These are phyloP conservation scores for Penaeus japonicus DNA, from an alignment of 1,140 invertebrate genomes.

Conservation along the genomic window DNA sequence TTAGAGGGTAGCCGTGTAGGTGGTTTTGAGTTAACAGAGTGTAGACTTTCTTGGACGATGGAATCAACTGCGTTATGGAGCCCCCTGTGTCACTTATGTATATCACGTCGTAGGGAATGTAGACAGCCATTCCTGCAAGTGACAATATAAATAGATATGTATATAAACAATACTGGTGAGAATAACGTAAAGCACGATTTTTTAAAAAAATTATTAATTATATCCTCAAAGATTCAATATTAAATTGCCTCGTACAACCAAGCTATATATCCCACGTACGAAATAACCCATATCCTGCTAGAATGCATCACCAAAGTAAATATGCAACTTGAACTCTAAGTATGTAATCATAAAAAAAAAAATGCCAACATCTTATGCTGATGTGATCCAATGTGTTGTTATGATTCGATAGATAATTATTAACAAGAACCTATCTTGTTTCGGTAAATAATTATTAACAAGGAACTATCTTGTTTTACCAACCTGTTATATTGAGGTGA, in stretches of 20 bases:
- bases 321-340: too few relatives aligned
- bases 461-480: neutral
- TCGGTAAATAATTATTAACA: neutral
- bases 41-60: constrained; percentile 53
- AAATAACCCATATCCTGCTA: too few relatives aligned
- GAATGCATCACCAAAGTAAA: too few relatives aligned
- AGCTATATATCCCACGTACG: too few relatives aligned
- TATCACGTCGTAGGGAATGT: constrained; percentile 74
- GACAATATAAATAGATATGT: constrained; percentile 44
- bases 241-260: too few relatives aligned
- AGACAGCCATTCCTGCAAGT: constrained; percentile 76
- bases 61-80: constrained; percentile 49
- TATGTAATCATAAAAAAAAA: too few relatives aligned
- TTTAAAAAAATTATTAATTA: too few relatives aligned
- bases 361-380: too few relatives aligned
- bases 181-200: too few relatives aligned
- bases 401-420: neutral
- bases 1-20: constrained; percentile 71
- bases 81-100: constrained; percentile 77
- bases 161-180: too few relatives aligned
- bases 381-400: too few relatives aligned
- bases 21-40: constrained; percentile 70
- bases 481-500: constrained; percentile 19
- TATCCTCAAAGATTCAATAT: too few relatives aligned
- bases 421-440: neutral